A percentile compares a stretch with the other conserved stretches of the same genome.
phyloP scores from a whole-genome alignment of 2,888 invertebrate genomes.

The Synanthedon formicaeformis region DNA sequence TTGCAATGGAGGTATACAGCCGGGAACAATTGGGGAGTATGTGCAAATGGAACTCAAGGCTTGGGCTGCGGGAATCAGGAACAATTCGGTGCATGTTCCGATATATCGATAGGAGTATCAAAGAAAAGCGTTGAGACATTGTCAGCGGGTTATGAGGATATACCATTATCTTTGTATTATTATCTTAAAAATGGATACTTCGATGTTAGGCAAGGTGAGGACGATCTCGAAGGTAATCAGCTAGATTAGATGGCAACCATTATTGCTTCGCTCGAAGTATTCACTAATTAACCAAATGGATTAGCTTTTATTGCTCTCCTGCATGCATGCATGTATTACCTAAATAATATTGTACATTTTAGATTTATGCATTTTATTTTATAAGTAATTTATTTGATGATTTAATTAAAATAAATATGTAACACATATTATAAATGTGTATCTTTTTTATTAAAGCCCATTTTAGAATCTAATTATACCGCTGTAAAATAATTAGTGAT shows the following conservation, averaged over 20 bases:
- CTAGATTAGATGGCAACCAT: background rate
- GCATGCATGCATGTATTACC: too few relatives aligned
- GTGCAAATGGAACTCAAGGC: slow-evolving; percentile 75
- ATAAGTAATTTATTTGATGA: too few relatives aligned
- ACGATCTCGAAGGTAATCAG: background rate
- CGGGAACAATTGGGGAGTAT: slow-evolving; percentile 85
- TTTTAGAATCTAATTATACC: too few relatives aligned
- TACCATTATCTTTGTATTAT: slow-evolving; percentile 16
- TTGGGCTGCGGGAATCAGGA: slow-evolving; percentile 90
- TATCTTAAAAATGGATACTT: slow-evolving; percentile 23
- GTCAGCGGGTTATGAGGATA: slow-evolving; percentile 22
- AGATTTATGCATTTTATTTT: too few relatives aligned
- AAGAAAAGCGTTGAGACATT: slow-evolving; percentile 26
- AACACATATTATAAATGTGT: too few relatives aligned
- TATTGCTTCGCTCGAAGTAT: too few relatives aligned
- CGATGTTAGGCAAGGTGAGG: slow-evolving; percentile 21
- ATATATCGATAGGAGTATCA: slow-evolving; percentile 75
- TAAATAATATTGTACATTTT: too few relatives aligned
- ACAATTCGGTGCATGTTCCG: slow-evolving; percentile 85
- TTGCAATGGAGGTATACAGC: slow-evolving; percentile 89
- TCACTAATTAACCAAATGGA: too few relatives aligned
- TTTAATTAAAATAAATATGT: too few relatives aligned
- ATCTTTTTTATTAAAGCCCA: too few relatives aligned
- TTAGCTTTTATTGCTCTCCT: too few relatives aligned
- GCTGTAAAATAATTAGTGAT: too few relatives aligned